phyloP scores from a whole-genome alignment of 2,113 vertebrate species.

The Atractosteus spatula region DNA sequence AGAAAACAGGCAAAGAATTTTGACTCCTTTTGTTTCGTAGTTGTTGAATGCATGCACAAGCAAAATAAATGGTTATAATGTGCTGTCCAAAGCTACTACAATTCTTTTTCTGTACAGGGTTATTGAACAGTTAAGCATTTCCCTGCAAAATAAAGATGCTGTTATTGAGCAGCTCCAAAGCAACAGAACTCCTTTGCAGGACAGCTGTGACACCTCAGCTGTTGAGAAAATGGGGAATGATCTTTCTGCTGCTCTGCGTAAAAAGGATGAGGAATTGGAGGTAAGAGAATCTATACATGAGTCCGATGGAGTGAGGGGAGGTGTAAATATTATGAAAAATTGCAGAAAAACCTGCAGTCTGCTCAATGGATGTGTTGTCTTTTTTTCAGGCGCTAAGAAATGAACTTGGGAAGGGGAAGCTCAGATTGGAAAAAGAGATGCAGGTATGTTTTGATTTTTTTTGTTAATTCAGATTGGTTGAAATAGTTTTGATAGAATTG shows the following conservation, averaged over 20 bases:
- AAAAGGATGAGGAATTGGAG: slow-evolving; percentile 71
- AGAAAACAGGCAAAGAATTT: too few species aligned
- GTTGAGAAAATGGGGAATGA: slow-evolving; percentile 52
- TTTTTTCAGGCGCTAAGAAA: slow-evolving; percentile 50
- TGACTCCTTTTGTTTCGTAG: too few species aligned
- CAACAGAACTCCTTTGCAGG: slow-evolving; percentile 45
- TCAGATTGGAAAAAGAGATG: slow-evolving; percentile 57
- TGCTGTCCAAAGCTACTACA: too few species aligned
- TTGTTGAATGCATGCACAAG: too few species aligned
- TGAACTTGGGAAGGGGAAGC: slow-evolving; percentile 59
- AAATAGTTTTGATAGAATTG: too few species aligned
- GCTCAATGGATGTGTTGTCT: slow-evolving; percentile 7
- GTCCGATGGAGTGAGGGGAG: too few species aligned
- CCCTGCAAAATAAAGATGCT: slow-evolving; percentile 77
- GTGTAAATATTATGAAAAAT: too few species aligned
- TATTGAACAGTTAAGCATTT: slow-evolving; percentile 75
- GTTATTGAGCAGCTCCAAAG: slow-evolving; percentile 68
- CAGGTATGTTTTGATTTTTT: slow-evolving; percentile 59
- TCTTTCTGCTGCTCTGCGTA: slow-evolving; percentile 55
- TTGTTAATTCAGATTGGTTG: not conserved
- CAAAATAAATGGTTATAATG: too few species aligned
- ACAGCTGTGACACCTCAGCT: slow-evolving; percentile 38
- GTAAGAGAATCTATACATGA: slow-evolving; percentile 51
- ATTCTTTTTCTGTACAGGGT: slow-evolving; percentile 54
- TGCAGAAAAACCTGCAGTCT: too few species aligned